Conservation (phyloP, 2,797 vertebrate genomes). For the Schizopygopsis malacanthus region DNA sequence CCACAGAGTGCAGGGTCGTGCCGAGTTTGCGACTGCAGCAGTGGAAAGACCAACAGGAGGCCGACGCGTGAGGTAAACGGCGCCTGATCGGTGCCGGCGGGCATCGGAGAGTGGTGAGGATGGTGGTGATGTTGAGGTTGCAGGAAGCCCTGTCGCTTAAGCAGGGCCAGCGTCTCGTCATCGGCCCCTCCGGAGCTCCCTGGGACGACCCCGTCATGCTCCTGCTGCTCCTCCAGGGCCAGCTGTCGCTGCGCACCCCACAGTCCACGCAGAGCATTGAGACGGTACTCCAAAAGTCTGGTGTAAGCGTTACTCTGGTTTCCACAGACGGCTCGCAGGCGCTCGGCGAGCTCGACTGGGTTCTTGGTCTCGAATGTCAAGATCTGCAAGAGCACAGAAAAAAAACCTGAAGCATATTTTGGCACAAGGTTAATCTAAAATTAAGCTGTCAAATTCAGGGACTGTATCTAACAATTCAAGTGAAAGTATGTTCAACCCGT, state of each 20-base stretch:
- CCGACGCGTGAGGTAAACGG: constrained; percentile 97
- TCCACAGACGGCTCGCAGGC: constrained; percentile 93
- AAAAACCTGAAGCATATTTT: neutral
- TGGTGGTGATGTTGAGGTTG: constrained; percentile 80
- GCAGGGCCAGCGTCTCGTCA: constrained; percentile 92
- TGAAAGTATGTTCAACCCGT: too few relatives aligned
- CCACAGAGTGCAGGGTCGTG: constrained; percentile 96
- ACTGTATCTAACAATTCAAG: neutral
- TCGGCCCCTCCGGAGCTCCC: constrained; percentile 78
- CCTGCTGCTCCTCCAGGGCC: constrained; percentile 84
- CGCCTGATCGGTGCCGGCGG: constrained; percentile 89
- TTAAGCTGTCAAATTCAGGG: neutral
- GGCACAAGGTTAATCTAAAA: neutral
- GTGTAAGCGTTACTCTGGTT: constrained; percentile 99
- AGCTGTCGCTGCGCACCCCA: constrained; percentile 95
- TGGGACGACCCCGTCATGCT: constrained; percentile 78
- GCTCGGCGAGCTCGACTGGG: constrained; percentile 90
- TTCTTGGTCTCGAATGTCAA: constrained; percentile 99
- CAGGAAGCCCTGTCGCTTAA: constrained; percentile 94
- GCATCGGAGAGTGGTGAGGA: constrained; percentile 80
- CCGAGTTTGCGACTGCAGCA: constrained; percentile 96
- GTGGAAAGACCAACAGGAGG: constrained; percentile 95
- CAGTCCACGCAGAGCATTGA: constrained; percentile 94
- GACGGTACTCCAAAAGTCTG: constrained; percentile 93
- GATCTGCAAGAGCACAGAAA: constrained; percentile 78